Evolutionary conservation across 2,797 vertebrate species (phyloP).

Genomic region (Hypotaenidia philippensis): DNA sequence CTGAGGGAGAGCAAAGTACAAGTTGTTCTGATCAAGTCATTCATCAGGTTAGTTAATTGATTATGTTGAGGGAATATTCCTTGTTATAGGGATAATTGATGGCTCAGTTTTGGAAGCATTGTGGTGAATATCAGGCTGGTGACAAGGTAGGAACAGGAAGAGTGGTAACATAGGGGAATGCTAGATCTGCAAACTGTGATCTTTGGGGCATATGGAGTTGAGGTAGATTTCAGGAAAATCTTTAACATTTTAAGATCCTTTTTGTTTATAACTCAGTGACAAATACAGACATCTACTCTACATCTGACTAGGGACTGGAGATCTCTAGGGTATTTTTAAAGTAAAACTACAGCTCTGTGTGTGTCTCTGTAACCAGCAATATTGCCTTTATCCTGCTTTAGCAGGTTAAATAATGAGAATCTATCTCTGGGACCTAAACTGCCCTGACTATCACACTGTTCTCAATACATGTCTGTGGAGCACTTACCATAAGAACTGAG

Average conservation of each 20-base stretch:
- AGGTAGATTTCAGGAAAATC: not conserved
- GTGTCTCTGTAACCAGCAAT: not conserved
- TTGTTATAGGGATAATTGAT: not conserved
- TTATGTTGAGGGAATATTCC: not conserved
- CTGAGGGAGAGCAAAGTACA: not conserved
- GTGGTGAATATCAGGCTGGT: not conserved
- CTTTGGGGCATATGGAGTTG: not conserved
- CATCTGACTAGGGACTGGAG: not conserved
- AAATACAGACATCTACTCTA: not conserved
- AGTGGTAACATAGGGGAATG: not conserved
- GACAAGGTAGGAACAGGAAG: not conserved
- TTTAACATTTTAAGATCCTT: not conserved
- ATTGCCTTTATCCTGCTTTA: not conserved
- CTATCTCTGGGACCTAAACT: not conserved
- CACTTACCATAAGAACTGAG: not conserved
- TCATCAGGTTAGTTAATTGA: not conserved
- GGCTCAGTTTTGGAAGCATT: not conserved
- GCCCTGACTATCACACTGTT: too few relatives aligned
- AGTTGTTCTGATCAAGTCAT: not conserved
- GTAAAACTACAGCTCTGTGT: not conserved
- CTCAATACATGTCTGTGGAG: not conserved
- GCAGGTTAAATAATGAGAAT: not conserved
- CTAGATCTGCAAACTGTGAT: not conserved
- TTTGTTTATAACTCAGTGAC: not conserved
- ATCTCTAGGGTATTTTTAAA: not conserved